phyloP scores from a whole-genome alignment of 2,113 vertebrate species.

The Deroptyus accipitrinus region DNA sequence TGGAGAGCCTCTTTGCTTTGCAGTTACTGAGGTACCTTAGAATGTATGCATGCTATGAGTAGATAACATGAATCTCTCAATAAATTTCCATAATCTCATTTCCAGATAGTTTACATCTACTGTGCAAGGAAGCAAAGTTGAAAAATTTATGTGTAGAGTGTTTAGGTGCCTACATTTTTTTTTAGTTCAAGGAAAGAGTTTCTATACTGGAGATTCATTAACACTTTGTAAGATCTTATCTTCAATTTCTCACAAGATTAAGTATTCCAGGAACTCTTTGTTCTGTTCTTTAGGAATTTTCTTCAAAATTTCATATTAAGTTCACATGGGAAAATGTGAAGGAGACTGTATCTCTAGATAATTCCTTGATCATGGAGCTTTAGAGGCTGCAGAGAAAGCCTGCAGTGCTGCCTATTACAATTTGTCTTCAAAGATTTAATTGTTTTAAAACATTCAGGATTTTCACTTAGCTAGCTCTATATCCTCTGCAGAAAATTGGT shows the following conservation, averaged over 20 bases:
- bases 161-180: not conserved
- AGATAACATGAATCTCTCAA: not conserved
- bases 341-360: not conserved
- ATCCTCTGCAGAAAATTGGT: not conserved
- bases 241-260: not conserved
- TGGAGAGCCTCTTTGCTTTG: not conserved
- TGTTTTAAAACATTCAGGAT: not conserved
- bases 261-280: not conserved
- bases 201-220: not conserved
- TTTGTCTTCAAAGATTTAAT: not conserved
- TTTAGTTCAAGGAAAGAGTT: not conserved
- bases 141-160: not conserved
- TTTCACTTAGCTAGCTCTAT: not conserved
- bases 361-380: not conserved
- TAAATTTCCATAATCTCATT: not conserved
- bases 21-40: not conserved
- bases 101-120: not conserved
- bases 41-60: not conserved
- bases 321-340: not conserved
- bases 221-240: not conserved
- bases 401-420: rapidly evolving
- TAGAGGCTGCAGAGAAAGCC: not conserved
- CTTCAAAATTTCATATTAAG: not conserved
- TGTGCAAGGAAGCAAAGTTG: not conserved
- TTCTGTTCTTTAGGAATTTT: not conserved